Evolutionary conservation across 2,888 invertebrate species (phyloP), one percentile per base, ranked within the genome.

Genomic region (Halictus quadricinctus): DNA sequence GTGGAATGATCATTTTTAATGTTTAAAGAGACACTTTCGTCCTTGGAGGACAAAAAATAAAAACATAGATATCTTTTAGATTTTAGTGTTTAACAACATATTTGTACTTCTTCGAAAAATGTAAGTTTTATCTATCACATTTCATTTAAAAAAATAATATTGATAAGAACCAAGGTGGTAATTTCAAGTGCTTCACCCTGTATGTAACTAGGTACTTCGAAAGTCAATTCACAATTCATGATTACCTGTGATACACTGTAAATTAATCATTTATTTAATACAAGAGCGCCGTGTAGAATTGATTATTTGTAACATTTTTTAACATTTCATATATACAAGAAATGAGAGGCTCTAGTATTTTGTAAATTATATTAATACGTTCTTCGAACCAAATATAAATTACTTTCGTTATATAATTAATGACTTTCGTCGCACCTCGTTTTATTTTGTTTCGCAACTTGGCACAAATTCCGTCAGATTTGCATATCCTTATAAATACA

Each of bases 391-490:
- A n/a, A 48, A 73, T 41, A 78, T 41, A 46, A 79, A 69, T 74
- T 43, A 46, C 12, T 13, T 54, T 66, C 50, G 21, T 18, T 54
- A 58, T 66, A 74, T 70, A 43, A 58, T 64, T 60, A 74, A 83
- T 80, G 80, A 81, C 76, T 87, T 85, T 83, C 80, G 70, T 64
- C 46, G 79, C 78, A 87, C 60, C 79, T 73, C 58, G 29, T 80
- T 77, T 64, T 77, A 73, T 48, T 46, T 58, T 70, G 72, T 84
- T 70, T 73, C 64, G 69, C 41, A 81, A 54, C 79, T 89, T 88
- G 88, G 84, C 88, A 88, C 86, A 88, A 82, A 82, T 84, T 85
- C 84, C 78, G 50, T 80, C 80, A 83, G 74, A 78, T 87, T 83
- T 73, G 48, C 12, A 75, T 81, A 58, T 76, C 48, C 76, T 83